Base-by-base conservation (phyloP, 2,797 vertebrate genomes). In the Parauchenoglanis ngamensis region DNA sequence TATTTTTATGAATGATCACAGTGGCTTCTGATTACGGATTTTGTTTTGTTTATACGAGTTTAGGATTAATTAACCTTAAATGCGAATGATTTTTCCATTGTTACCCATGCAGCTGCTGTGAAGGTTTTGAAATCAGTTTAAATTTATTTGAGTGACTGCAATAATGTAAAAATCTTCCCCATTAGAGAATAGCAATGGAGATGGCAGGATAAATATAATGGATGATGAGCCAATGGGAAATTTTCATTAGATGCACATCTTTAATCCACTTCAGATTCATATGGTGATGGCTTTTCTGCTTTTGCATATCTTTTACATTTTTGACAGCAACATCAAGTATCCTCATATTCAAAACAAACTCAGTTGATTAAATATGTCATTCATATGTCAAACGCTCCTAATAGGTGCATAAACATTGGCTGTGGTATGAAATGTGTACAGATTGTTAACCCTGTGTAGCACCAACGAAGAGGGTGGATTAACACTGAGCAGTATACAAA, bases 121-220 rank as follows among this genome's bases (percentile, higher is more conserved):
- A 54, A 85, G 56, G 31, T 23, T 86, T 88, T 84, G 21, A 67
- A 87, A 81, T 67, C 78, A 56, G 54, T 25, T 61, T 49, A n/a
- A 70, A 86, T 85, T 54, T 84, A 75, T 52, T 83, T 44, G 76
- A 88, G 54, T 52, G 67, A 21, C 67, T 86, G 75, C 65, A 79
- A 73, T 49, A 54, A 54, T 21, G 2, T 28, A n/a, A 84, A 86
- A 85, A 85, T 85, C 67, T 65, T 73, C 68, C 21, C 35, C 4
- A 63, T 84, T 63, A 83, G 7, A 84, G 46, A 83, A 46, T 46
- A 49, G 31, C 79, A 77, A 84, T 19, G 15, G 40, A 84, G 85
- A 88, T 86, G 90, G 92, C 86, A 91, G 23, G 0, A 56, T 56
- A 89, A 91, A 89, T 88, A 88, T 90, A 93, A 92, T 91, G 92